Evolutionary conservation across 2,888 invertebrate genomes (phyloP).

Genomic region (Epiblema foenella): DNA sequence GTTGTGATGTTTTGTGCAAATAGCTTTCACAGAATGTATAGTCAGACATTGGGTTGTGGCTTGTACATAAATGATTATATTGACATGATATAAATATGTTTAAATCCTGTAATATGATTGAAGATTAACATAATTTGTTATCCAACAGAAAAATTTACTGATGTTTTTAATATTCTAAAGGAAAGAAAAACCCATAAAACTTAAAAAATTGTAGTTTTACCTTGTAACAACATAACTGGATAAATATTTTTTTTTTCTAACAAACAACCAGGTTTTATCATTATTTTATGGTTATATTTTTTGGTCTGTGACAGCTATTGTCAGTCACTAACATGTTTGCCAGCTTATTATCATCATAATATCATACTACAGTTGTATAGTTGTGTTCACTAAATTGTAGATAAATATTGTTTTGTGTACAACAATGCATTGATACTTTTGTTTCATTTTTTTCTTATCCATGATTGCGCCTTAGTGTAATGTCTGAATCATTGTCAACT

Average conservation of each 20-base stretch:
- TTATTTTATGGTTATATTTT: not conserved
- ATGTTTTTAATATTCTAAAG: too few species aligned
- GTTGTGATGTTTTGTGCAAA: constrained; percentile 29
- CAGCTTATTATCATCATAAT: not conserved
- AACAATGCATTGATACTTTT: not conserved
- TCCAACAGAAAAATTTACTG: not conserved
- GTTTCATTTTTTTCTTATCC: not conserved
- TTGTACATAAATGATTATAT: too few species aligned
- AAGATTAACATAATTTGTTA: not conserved
- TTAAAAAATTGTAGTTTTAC: not conserved
- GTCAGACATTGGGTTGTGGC: not conserved
- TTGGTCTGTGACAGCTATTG: not conserved
- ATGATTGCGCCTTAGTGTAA: not conserved
- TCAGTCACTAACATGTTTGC: not conserved
- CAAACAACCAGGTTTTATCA: not conserved
- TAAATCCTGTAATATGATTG: not conserved
- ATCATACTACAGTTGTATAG: not conserved
- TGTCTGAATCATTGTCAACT: constrained; percentile 4
- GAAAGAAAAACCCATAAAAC: too few species aligned
- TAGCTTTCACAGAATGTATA: constrained; percentile 27
- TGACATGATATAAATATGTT: not conserved
- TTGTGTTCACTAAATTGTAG: not conserved
- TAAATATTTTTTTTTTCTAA: not conserved
- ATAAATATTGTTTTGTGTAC: not conserved
- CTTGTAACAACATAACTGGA: not conserved